Evolutionary conservation across 2,888 invertebrate species (phyloP).

Genomic region (Argyra leucocephala): DNA sequence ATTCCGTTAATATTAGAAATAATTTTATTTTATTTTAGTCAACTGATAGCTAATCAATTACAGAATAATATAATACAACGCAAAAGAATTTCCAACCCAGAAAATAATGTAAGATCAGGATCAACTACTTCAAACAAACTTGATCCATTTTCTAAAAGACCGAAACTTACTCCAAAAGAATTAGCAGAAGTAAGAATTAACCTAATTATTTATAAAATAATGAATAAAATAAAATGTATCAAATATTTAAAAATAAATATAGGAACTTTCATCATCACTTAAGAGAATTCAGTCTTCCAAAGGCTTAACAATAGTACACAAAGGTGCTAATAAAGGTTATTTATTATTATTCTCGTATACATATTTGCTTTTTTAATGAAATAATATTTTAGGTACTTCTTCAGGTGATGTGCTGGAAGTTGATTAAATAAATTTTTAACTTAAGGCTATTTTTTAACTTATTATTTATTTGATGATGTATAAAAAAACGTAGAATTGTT

Average conservation of each 20-base stretch:
- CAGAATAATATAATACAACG: background rate
- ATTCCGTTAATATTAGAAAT: background rate
- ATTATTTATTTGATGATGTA: too few species aligned
- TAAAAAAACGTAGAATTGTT: too few species aligned
- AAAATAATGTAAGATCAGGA: background rate
- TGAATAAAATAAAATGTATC: background rate
- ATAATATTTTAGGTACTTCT: background rate
- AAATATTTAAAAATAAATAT: background rate
- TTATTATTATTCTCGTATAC: background rate
- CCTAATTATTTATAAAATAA: background rate
- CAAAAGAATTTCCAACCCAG: background rate
- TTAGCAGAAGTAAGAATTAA: background rate
- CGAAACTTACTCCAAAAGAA: background rate
- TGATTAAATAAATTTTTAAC: background rate
- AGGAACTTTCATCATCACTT: conserved; percentile 1
- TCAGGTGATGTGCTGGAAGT: background rate
- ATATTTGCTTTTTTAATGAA: background rate
- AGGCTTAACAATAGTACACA: background rate
- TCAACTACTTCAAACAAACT: background rate
- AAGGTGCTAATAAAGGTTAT: background rate
- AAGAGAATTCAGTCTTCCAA: conserved; percentile 1
- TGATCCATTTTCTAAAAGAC: background rate
- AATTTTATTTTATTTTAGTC: background rate
- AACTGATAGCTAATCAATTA: background rate
- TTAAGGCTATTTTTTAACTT: too few species aligned